Evolutionary conservation across 1,140 invertebrate species (phyloP).

Genomic region (Ectropis grisescens): DNA sequence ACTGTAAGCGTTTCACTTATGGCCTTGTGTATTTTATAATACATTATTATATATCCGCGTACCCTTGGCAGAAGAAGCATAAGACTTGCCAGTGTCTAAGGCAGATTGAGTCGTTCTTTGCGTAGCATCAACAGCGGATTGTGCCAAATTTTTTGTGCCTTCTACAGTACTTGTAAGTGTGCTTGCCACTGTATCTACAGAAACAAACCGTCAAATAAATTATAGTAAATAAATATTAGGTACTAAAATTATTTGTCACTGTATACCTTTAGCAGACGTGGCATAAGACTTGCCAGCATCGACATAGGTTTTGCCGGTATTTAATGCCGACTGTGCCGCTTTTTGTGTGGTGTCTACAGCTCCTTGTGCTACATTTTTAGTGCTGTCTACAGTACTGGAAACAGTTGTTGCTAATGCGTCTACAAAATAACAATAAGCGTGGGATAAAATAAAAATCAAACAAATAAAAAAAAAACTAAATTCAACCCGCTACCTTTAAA

Average conservation of each 20-base stretch:
- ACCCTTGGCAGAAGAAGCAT: too few species aligned
- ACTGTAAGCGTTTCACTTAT: slow-evolving; percentile 22
- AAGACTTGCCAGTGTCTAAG: too few species aligned
- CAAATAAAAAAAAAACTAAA: background rate
- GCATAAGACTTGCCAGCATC: slow-evolving; percentile 33
- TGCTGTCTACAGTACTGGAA: slow-evolving; percentile 19
- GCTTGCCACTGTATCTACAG: slow-evolving; percentile 21
- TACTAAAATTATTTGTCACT: background rate
- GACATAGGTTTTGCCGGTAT: slow-evolving; percentile 29
- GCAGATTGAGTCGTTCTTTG: slow-evolving; percentile 12
- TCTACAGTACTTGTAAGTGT: slow-evolving; percentile 18
- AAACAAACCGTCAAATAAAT: background rate
- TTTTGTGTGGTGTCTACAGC: slow-evolving; percentile 35
- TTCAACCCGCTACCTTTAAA: too few species aligned
- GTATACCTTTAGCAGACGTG: slow-evolving; percentile 22
- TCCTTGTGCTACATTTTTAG: background rate
- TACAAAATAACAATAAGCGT: slow-evolving; percentile 17
- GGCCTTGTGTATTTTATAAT: too few species aligned
- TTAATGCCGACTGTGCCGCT: slow-evolving; percentile 26
- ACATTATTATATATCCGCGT: too few species aligned
- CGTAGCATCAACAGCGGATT: slow-evolving; percentile 1
- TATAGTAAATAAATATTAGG: background rate
- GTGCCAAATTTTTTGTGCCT: slow-evolving; percentile 8
- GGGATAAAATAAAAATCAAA: background rate
- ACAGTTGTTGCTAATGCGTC: slow-evolving; percentile 23